These are phyloP conservation scores for Stenodema calcarata DNA, from an alignment of 2,888 invertebrate species.

Conservation along the genomic window DNA sequence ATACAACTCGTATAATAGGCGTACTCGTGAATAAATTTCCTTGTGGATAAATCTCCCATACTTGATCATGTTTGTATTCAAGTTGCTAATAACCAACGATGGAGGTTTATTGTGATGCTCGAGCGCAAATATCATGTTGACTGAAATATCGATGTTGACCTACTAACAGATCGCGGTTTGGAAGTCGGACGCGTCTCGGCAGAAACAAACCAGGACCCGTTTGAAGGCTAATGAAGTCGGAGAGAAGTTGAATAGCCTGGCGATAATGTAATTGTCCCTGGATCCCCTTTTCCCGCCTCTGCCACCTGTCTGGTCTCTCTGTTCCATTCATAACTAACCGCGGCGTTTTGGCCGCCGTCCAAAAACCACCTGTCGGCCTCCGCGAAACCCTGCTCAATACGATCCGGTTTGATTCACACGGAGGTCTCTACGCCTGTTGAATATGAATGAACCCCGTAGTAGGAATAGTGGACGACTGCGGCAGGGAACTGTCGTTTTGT, in stretches of 20 bases:
- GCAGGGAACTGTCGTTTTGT: too few relatives aligned
- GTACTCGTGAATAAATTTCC: too few relatives aligned
- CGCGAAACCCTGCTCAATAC: background rate
- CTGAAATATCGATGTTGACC: background rate
- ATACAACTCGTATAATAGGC: too few relatives aligned
- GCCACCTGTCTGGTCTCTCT: background rate
- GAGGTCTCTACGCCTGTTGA: background rate
- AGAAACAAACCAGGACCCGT: background rate
- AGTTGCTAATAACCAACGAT: too few relatives aligned
- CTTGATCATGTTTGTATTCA: too few relatives aligned
- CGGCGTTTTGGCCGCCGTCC: constrained; percentile 19
- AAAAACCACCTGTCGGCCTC: background rate
- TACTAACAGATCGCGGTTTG: background rate
- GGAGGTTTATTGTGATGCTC: too few relatives aligned
- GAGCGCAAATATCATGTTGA: too few relatives aligned
- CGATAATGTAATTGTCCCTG: background rate
- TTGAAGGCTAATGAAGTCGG: constrained; percentile 26
- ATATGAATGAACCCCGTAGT: background rate
- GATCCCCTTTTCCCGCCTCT: background rate
- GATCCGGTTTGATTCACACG: background rate
- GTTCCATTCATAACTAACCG: constrained; percentile 25
- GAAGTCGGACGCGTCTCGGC: background rate
- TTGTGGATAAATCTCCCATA: too few relatives aligned
- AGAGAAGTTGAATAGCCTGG: background rate
- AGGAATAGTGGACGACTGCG: background rate